A percentile compares a stretch with the other conserved stretches of the same genome.
These are phyloP conservation scores for Lathamus discolor DNA, from an alignment of 2,113 vertebrate genomes.

Conservation along the genomic window DNA sequence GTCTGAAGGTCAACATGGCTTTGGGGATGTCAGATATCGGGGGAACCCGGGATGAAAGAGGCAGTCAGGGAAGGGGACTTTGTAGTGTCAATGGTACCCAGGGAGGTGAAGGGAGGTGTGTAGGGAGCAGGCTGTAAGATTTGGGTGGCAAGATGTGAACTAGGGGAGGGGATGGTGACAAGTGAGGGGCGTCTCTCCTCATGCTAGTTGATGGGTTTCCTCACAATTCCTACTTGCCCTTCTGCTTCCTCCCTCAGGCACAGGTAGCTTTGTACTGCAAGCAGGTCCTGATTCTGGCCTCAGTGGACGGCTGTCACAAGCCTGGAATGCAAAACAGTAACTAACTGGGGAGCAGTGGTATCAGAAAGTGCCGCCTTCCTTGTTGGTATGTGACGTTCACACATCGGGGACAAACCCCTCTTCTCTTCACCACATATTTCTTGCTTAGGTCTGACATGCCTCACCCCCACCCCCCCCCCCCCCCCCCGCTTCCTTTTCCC, in stretches of 20 bases:
- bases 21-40: background rate
- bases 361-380: background rate
- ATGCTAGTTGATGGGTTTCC: background rate
- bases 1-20: background rate
- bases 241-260: background rate
- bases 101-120: background rate
- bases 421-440: background rate
- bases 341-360: fast-evolving
- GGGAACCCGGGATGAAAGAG: fast-evolving
- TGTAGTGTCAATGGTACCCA: background rate
- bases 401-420: fast-evolving
- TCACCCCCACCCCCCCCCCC: too few relatives aligned
- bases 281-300: background rate
- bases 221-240: background rate
- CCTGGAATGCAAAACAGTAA: background rate
- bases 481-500: fast-evolving
- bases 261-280: background rate
- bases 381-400: background rate
- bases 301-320: background rate
- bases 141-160: background rate
- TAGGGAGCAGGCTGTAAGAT: background rate
- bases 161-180: background rate
- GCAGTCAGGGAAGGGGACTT: background rate
- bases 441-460: background rate
- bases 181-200: background rate